A percentile compares a stretch with the other conserved stretches of the same genome.
These are phyloP conservation scores for Dreissena polymorpha DNA, from an alignment of 1,140 invertebrate genomes.

Conservation along the genomic window DNA sequence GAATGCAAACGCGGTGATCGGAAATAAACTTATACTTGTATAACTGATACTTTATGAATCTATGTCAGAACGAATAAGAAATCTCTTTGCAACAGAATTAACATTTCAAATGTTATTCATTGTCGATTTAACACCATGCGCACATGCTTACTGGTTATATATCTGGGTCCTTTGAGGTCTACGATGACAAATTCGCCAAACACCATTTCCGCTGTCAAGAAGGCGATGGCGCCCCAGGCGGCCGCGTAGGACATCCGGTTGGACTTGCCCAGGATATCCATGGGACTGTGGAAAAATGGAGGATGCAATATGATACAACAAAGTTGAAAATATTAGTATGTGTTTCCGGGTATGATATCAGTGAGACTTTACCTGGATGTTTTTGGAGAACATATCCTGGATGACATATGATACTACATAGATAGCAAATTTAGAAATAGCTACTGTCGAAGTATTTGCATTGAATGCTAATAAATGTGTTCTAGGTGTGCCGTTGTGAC, in stretches of 20 bases:
- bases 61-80: too few species aligned
- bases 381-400: too few species aligned
- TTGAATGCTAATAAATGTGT: background rate
- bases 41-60: too few species aligned
- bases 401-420: too few species aligned
- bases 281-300: conserved; percentile 22
- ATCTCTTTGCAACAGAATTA: too few species aligned
- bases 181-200: conserved; percentile 14
- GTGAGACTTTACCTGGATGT: background rate
- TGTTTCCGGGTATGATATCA: background rate
- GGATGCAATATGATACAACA: background rate
- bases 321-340: background rate
- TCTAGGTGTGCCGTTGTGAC: too few species aligned
- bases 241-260: conserved; percentile 50
- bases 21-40: too few species aligned
- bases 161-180: conserved; percentile 24
- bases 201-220: conserved; percentile 36
- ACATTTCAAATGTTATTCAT: too few species aligned
- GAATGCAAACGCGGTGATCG: too few species aligned
- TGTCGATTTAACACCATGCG: too few species aligned
- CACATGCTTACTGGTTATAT: conserved; percentile 36
- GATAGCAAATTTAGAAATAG: too few species aligned
- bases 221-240: conserved; percentile 45
- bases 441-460: too few species aligned
- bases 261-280: conserved; percentile 49